Conservation (phyloP, 53 echinoderm and acorn worm species). For the Hippasteria phrygiana region DNA sequence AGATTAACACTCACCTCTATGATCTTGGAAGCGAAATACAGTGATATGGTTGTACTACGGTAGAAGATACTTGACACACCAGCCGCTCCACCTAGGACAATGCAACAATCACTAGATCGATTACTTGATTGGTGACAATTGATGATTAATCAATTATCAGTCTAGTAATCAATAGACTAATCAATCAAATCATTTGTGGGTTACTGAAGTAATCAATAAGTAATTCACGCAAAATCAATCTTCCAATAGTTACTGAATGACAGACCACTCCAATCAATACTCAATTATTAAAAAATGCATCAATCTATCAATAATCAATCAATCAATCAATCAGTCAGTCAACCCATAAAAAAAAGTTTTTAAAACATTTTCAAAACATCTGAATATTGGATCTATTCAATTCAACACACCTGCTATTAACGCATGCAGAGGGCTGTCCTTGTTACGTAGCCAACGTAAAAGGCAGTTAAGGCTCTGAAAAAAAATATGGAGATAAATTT, state of each 20-base stretch:
- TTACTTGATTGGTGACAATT: too few species aligned
- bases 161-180: background rate
- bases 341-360: too few species aligned
- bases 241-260: too few species aligned
- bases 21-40: conserved; percentile 86
- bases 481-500: background rate
- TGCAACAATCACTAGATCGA: background rate
- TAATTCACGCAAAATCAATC: too few species aligned
- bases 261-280: too few species aligned
- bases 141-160: too few species aligned
- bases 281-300: too few species aligned
- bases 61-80: conserved; percentile 87
- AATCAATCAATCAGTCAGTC: background rate
- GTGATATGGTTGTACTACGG: conserved; percentile 83
- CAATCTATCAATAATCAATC: too few species aligned
- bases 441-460: conserved; percentile 87
- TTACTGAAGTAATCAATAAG: too few species aligned
- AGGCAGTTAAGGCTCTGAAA: conserved; percentile 80
- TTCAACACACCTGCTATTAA: conserved; percentile 81
- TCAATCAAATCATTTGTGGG: background rate
- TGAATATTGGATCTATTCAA: background rate
- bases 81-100: conserved; percentile 80
- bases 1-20: conserved; percentile 70
- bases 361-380: background rate
- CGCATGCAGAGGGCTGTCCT: conserved; percentile 86